Evolutionary conservation across 2,888 invertebrate species (phyloP).

Genomic region (Zygogramma bicolorata): DNA sequence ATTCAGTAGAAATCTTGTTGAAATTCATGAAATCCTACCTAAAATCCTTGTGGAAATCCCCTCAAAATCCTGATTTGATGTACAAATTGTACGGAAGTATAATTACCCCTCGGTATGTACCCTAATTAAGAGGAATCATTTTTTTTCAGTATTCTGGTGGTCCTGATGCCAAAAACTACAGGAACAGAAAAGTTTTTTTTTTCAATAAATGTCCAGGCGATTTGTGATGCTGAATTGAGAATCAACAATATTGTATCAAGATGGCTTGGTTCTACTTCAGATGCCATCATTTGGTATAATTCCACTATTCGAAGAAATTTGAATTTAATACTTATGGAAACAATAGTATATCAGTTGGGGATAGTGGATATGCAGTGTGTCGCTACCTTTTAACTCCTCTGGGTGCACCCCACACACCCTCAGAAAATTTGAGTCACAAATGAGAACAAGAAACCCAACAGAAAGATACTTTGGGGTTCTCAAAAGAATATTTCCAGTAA

Average conservation of each 20-base stretch:
- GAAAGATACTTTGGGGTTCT: constrained; percentile 52
- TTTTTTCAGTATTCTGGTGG: neutral
- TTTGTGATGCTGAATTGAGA: no score
- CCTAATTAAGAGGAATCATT: neutral
- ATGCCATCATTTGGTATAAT: constrained; percentile 8
- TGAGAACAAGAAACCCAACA: constrained; percentile 49
- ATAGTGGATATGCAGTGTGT: constrained; percentile 51
- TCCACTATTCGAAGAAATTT: neutral
- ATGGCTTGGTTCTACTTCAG: constrained; percentile 11
- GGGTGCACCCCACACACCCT: constrained; percentile 28
- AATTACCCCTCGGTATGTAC: no score
- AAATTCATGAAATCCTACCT: no score
- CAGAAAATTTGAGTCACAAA: constrained; percentile 41
- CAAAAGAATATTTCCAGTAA: constrained; percentile 52
- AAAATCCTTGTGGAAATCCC: no score
- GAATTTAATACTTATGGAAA: neutral
- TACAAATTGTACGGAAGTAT: no score
- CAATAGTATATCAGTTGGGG: constrained; percentile 1
- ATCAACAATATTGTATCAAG: constrained; percentile 6
- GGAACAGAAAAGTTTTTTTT: constrained; percentile 22
- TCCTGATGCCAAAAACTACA: constrained; percentile 11
- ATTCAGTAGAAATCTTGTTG: no score
- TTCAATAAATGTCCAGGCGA: constrained; percentile 21
- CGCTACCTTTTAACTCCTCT: constrained; percentile 48
- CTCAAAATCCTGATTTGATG: no score